Evolutionary conservation across 2,888 invertebrate species (phyloP), one percentile per base, ranked within the genome.

Genomic region (Craniophora ligustri): DNA sequence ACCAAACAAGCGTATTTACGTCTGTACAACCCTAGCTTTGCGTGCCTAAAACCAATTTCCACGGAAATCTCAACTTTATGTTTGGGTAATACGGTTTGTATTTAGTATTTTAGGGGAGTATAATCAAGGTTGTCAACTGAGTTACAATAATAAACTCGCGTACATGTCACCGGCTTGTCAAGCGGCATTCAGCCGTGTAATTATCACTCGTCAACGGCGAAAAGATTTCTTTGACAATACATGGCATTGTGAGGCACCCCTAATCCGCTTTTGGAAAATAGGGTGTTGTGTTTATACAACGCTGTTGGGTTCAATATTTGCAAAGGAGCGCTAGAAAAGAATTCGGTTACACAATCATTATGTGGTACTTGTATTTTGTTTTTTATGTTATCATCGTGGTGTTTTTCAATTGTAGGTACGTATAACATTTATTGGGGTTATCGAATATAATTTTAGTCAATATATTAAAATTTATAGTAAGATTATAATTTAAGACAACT

Each of bases 131-230:
- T 56, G 59, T 48, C 56, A 59, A 28, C 47, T 26, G 40, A 26
- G 53, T 61, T 57, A 72, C 68, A 76, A 72, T 73, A 72, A 60
- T 63, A 65, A 73, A 69, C 56, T 59, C 57, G 65, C 54, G 61
- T 63, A 47, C 57, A 67, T 59, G 75, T 78, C 78, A 76, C 66
- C 51, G 57, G 63, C 58, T 73, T 77, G 83, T 85, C 86, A 87
- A 84, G 83, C 79, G 78, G 82, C 79, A 86, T 85, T 86, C 85
- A 84, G 58, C 80, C 84, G 82, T 70, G 81, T 87, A 88, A 89
- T 89, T 89, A 89, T 84, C 82, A 76, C 77, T 83, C 83, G 79
- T 82, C 81, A 75, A 72, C 66, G 70, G 82, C 85, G 82, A 86
- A 84, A 75, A 77, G 79, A 81, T 80, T 80, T 75, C 79, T 76